Base-by-base conservation (phyloP, 2,113 vertebrate genomes). In the Callionymus lyra region DNA sequence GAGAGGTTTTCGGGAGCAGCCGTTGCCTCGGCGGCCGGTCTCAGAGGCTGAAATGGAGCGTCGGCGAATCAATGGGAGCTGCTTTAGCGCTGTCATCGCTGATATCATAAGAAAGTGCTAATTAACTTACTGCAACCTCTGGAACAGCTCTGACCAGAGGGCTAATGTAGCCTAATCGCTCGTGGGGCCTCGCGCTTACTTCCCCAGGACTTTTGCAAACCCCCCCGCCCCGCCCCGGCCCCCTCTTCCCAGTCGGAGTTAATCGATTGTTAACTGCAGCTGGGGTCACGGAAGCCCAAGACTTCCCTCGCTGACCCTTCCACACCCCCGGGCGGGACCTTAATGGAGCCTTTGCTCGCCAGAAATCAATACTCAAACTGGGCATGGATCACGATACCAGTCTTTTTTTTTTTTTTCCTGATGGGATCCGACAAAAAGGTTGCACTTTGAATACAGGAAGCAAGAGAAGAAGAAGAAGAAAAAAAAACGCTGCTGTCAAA, bases 321-420 rank as follows among this genome's bases (percentile, higher is more conserved):
- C 59, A 79, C 73, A 72, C 65, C 75, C 86, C 83, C 82, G 83
- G 81, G 83, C 86, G 86, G 86, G 87, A 86, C 89, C 86, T 87
- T 93, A 93, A 95, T 91, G 89, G 91, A 94, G 90, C 87, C 85
- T 83, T n/a, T 85, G 88, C 87, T 89, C 87, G 65, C 59, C 37
- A 63, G 73, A 78, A 92, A 96, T 96, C 93, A 94, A 96, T 96
- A 92, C 82, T 87, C 85, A 90, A 96, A 94, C 90, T 87, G 88
- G 82, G 87, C 88, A 91, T 88, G 86, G 88, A 91, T 92, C 87
- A 86, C 78, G 83, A 87, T 91, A 72, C 81, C 53, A 71, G 58
- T 47, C 48, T 88, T 85, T n/a, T n/a, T n/a, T n/a, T n/a, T n/a
- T n/a, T n/a, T n/a, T n/a, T 79, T 83, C 76, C 81, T 85, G 85